These are phyloP conservation scores for Typhlomys cinereus DNA, from an alignment of 2,113 vertebrate genomes.

Conservation along the genomic window DNA sequence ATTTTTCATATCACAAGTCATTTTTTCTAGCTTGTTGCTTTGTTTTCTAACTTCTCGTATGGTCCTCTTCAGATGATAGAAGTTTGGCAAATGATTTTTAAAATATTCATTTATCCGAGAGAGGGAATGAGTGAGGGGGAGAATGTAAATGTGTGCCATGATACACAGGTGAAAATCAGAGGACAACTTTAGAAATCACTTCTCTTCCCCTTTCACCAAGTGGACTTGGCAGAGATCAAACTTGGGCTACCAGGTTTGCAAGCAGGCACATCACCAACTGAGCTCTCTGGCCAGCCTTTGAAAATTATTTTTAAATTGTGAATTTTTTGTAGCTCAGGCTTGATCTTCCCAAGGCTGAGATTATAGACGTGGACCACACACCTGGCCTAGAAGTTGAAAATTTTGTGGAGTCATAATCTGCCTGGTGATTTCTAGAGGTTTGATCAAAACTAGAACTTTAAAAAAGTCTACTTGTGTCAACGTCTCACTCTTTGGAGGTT, in stretches of 20 bases:
- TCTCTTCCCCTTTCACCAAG: too few species aligned
- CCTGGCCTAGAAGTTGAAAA: not conserved
- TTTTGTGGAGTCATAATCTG: not conserved
- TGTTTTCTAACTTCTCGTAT: constrained; percentile 27
- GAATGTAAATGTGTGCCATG: too few species aligned
- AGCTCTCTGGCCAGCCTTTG: too few species aligned
- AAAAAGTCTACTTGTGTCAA: not conserved
- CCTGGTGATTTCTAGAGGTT: not conserved
- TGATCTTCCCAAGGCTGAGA: not conserved
- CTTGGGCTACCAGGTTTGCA: too few species aligned
- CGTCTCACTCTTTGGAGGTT: not conserved
- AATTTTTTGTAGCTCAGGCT: too few species aligned
- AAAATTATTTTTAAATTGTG: too few species aligned
- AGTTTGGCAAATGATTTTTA: not conserved
- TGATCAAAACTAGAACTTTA: constrained; percentile 6
- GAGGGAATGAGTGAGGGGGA: too few species aligned
- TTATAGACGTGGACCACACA: not conserved
- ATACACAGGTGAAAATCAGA: too few species aligned
- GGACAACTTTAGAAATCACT: too few species aligned
- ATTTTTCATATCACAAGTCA: constrained; percentile 20
- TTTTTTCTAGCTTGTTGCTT: not conserved
- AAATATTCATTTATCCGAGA: too few species aligned
- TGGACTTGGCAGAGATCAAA: too few species aligned
- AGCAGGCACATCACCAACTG: too few species aligned
- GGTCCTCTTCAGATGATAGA: constrained; percentile 26